Evolutionary conservation across 2,113 vertebrate species (phyloP).

Genomic region (Taxidea taxus): DNA sequence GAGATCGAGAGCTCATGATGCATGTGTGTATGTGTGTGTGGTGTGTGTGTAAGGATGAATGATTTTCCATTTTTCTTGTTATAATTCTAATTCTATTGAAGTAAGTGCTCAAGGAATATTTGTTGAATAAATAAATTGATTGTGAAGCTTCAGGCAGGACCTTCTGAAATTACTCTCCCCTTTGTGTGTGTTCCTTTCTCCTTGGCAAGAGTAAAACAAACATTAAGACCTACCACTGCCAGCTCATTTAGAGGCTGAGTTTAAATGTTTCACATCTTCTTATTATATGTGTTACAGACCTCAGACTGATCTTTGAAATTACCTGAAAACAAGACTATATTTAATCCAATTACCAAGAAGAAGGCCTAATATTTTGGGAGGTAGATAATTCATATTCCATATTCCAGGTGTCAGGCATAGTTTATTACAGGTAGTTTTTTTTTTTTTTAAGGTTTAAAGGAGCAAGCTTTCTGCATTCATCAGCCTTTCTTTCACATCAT

Average conservation of each 20-base stretch:
- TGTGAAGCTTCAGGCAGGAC: neutral
- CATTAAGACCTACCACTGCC: neutral
- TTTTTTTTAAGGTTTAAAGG: slow-evolving; percentile 26
- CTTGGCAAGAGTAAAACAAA: slow-evolving; percentile 33
- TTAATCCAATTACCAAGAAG: neutral
- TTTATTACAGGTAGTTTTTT: neutral
- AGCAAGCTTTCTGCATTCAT: slow-evolving; percentile 1
- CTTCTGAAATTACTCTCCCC: neutral
- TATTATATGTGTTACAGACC: neutral
- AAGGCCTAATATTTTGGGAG: neutral
- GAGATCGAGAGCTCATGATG: neutral
- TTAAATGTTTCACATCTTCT: neutral
- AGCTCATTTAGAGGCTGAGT: neutral
- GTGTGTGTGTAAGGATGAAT: neutral
- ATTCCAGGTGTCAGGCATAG: neutral
- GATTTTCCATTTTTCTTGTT: neutral
- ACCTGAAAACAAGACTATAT: neutral
- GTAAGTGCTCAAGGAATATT: neutral
- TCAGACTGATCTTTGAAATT: neutral
- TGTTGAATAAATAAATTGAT: neutral
- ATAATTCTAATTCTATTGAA: neutral
- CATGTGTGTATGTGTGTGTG: neutral
- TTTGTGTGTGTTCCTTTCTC: neutral
- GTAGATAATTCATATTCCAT: neutral
- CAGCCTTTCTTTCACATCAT: neutral